Evolutionary conservation across 2,888 invertebrate species (phyloP).

Genomic region (Aricia artaxerxes): DNA sequence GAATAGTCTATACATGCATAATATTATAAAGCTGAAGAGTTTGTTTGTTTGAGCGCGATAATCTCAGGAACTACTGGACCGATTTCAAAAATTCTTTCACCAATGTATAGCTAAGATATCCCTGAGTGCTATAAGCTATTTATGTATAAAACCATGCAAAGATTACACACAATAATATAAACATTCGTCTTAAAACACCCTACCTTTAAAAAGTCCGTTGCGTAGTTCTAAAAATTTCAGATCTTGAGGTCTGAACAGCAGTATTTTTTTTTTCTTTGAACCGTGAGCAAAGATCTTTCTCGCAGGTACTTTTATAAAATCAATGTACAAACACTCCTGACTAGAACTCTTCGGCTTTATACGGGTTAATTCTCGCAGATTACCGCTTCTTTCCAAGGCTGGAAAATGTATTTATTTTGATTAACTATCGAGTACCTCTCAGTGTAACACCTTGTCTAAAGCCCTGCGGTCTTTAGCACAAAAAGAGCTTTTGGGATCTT

Average conservation of each 20-base stretch:
- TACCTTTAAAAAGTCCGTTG: too few species aligned
- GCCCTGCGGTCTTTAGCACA: background rate
- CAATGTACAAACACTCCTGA: background rate
- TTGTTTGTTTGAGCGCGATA: too few species aligned
- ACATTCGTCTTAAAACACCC: too few species aligned
- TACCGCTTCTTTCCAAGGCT: background rate
- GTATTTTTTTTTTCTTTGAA: background rate
- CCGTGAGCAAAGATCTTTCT: background rate
- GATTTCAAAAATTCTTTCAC: too few species aligned
- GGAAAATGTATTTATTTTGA: background rate
- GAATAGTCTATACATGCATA: too few species aligned
- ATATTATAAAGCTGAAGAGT: too few species aligned
- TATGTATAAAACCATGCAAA: too few species aligned
- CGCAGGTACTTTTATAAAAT: background rate
- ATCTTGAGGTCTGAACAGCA: background rate
- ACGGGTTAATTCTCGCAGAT: background rate
- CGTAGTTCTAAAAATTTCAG: background rate
- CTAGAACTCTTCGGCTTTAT: background rate
- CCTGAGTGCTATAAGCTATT: too few species aligned
- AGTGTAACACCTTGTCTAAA: background rate
- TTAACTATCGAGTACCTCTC: background rate
- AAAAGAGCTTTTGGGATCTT: background rate
- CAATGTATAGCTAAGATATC: too few species aligned
- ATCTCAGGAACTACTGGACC: too few species aligned
- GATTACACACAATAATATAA: too few species aligned